These are phyloP conservation scores for Atrina japonica DNA, from an alignment of 2,888 invertebrate genomes.

Conservation along the genomic window DNA sequence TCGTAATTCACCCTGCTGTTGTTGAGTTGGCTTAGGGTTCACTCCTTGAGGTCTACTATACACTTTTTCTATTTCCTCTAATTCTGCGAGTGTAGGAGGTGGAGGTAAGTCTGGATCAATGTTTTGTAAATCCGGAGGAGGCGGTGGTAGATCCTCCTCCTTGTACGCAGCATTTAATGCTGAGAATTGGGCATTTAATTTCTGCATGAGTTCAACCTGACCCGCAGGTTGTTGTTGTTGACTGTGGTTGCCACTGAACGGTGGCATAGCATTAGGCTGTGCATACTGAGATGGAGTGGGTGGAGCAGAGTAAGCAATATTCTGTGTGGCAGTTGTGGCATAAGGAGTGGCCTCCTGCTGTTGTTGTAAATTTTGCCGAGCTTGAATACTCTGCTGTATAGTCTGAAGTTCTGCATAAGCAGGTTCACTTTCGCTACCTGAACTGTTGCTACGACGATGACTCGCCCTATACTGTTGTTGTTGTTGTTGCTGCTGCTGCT, in stretches of 20 bases:
- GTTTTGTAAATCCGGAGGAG: constrained; percentile 20
- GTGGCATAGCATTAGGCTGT: constrained; percentile 11
- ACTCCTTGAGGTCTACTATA: constrained; percentile 63
- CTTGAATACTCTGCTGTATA: constrained; percentile 70
- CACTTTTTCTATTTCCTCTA: constrained; percentile 67
- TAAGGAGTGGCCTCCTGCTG: constrained; percentile 37
- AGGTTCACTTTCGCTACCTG: constrained; percentile 53
- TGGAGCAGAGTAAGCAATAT: constrained; percentile 43
- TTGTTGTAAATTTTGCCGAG: constrained; percentile 53
- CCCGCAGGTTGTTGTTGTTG: constrained; percentile 25
- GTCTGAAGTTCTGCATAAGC: constrained; percentile 70
- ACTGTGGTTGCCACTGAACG: constrained; percentile 9
- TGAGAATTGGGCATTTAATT: constrained; percentile 67
- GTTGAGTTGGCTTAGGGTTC: constrained; percentile 36
- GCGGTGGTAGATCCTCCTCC: constrained; percentile 41
- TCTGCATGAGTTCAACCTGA: constrained; percentile 53
- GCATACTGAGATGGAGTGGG: constrained; percentile 53
- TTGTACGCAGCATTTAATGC: constrained; percentile 59
- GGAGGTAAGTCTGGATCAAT: constrained; percentile 68
- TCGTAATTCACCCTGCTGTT: constrained; percentile 43
- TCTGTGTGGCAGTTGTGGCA: constrained; percentile 28
- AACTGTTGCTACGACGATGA: constrained; percentile 57
- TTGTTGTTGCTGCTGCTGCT: constrained; percentile 32
- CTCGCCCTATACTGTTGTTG: constrained; percentile 33
- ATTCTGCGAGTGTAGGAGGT: constrained; percentile 73